phyloP scores from a whole-genome alignment of 2,113 vertebrate species.

The Mesocricetus auratus region DNA sequence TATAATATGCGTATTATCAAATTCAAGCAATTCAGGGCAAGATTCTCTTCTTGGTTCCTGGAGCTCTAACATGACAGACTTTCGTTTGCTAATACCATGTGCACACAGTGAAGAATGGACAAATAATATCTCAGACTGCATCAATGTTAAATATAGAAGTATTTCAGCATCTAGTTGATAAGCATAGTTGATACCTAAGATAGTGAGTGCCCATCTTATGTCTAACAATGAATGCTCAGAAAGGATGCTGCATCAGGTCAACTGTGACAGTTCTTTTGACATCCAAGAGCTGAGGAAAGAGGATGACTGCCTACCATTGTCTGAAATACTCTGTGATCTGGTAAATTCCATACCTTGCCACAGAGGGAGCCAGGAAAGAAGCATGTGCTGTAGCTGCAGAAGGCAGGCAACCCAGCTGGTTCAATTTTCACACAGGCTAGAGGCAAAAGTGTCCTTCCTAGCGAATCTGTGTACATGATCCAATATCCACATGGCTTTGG shows the following conservation, averaged over 20 bases:
- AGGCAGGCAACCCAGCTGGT: background rate
- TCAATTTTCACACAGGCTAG: background rate
- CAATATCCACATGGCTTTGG: background rate
- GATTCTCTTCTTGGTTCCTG: background rate
- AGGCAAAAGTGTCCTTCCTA: background rate
- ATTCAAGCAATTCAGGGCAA: background rate
- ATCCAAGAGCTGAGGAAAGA: background rate
- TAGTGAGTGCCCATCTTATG: background rate
- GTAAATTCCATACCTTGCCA: background rate
- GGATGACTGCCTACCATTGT: background rate
- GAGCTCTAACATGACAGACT: background rate
- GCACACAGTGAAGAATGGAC: background rate
- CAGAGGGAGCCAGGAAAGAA: background rate
- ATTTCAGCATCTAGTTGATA: background rate
- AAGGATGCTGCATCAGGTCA: background rate
- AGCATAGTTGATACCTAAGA: background rate
- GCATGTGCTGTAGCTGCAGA: background rate
- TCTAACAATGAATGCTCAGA: background rate
- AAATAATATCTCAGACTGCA: constrained; percentile 18
- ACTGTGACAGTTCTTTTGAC: background rate
- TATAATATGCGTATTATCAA: background rate
- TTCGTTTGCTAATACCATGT: background rate
- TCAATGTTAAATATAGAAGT: constrained; percentile 13
- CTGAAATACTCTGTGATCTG: background rate
- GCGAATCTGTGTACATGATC: background rate